A percentile compares a stretch with the other conserved stretches of the same genome.
These are phyloP conservation scores for Poeciliopsis retropinna DNA, from an alignment of 2,113 vertebrate genomes.

Conservation along the genomic window DNA sequence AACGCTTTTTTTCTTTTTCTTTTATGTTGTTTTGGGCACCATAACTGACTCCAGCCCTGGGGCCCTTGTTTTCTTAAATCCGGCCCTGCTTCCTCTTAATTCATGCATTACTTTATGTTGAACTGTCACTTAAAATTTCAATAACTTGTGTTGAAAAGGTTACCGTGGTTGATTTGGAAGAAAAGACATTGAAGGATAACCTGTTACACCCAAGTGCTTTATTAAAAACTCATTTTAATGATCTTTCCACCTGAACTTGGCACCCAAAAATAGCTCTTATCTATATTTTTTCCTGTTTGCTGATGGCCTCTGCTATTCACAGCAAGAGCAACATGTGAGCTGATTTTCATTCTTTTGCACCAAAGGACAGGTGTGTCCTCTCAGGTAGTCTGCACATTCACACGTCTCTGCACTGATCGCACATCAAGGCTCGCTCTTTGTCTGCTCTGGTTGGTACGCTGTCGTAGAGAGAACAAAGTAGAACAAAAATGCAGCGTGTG, in stretches of 20 bases:
- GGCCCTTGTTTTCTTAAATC: too few relatives aligned
- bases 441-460: constrained; percentile 25
- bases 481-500: constrained; percentile 9
- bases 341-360: constrained; percentile 54
- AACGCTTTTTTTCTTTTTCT: too few relatives aligned
- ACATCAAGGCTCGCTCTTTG: constrained; percentile 26
- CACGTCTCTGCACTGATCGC: constrained; percentile 38
- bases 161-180: too few relatives aligned
- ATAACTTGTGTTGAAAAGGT: too few relatives aligned
- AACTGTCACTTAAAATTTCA: too few relatives aligned
- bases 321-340: constrained; percentile 23
- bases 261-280: neutral
- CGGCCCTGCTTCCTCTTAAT: too few relatives aligned
- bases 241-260: neutral
- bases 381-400: constrained; percentile 50
- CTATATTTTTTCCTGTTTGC: constrained; percentile 33
- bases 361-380: constrained; percentile 72
- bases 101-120: too few relatives aligned
- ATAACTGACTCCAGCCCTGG: too few relatives aligned
- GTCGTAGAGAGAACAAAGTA: constrained; percentile 18
- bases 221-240: neutral
- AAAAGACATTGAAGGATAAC: neutral
- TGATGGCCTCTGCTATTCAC: constrained; percentile 33
- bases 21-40: too few relatives aligned
- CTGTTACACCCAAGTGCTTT: neutral